Percentiles rank a stretch among this genome's conserved stretches.
Conservation (phyloP, 2,888 invertebrate species). For the Maniola hyperantus region DNA sequence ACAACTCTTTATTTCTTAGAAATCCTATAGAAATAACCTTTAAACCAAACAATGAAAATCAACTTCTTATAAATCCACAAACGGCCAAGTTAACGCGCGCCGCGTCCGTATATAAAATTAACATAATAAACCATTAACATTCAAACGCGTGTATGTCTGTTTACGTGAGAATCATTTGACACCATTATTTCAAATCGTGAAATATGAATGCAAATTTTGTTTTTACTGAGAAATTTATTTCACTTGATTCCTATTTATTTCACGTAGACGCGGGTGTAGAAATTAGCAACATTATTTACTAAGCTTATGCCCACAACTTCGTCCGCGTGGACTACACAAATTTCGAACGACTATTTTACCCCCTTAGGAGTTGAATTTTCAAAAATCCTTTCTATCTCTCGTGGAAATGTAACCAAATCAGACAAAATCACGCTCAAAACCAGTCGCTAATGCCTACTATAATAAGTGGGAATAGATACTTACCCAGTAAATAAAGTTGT, state of each 20-base stretch:
- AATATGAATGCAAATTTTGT: slow-evolving; percentile 24
- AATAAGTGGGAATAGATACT: not conserved
- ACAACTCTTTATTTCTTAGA: no score
- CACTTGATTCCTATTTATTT: slow-evolving; percentile 7
- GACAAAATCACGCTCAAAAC: no score
- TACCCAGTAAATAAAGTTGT: not conserved
- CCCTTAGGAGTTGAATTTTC: no score
- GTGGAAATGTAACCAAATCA: no score
- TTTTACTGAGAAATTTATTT: slow-evolving; percentile 21
- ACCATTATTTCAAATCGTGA: slow-evolving; percentile 33
- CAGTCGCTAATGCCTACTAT: no score
- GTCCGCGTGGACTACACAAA: no score
- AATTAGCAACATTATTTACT: no score
- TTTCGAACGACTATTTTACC: no score
- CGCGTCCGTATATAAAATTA: slow-evolving; percentile 55
- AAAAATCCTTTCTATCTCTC: no score
- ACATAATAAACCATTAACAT: slow-evolving; percentile 54
- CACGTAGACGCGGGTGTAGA: not conserved
- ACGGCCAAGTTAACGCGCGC: slow-evolving; percentile 27
- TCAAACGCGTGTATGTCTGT: slow-evolving; percentile 41
- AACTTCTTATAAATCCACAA: slow-evolving; percentile 33
- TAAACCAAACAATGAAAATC: slow-evolving; percentile 27
- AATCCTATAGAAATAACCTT: no score
- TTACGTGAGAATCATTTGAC: slow-evolving; percentile 42
- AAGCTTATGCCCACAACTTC: no score